These are phyloP conservation scores for Melieria omissa DNA, from an alignment of 2,888 invertebrate species.

Conservation along the genomic window DNA sequence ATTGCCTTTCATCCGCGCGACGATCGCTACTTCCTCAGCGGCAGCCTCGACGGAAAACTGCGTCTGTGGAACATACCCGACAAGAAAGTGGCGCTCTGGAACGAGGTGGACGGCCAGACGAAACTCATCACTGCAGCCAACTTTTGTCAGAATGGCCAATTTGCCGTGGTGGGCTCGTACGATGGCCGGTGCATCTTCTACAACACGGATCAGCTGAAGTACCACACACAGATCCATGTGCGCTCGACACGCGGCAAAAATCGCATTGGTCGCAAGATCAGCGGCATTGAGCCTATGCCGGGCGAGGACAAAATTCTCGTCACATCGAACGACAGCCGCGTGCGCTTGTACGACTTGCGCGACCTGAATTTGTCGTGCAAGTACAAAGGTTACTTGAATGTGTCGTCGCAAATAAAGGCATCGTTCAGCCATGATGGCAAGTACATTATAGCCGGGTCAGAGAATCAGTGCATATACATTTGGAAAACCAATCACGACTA, in stretches of 20 bases:
- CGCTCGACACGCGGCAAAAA: conserved; percentile 95
- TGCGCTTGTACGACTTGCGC: conserved; percentile 93
- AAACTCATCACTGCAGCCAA: conserved; percentile 97
- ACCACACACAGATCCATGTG: conserved; percentile 97
- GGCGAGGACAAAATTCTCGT: conserved; percentile 95
- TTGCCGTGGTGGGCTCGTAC: conserved; percentile 97
- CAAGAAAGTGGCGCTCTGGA: conserved; percentile 98
- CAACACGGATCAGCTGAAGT: conserved; percentile 96
- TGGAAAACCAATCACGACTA: conserved; percentile 99
- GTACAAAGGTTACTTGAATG: conserved; percentile 93
- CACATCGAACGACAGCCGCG: conserved; percentile 97
- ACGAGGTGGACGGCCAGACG: conserved; percentile 93
- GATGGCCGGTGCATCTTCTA: conserved; percentile 99
- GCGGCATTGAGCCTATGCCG: conserved; percentile 97
- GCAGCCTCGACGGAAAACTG: conserved; percentile 96
- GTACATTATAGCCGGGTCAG: conserved; percentile 96
- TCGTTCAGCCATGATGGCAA: conserved; percentile 98
- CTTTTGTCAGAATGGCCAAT: conserved; percentile 97
- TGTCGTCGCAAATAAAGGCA: conserved; percentile 96
- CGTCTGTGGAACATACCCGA: conserved; percentile 99
- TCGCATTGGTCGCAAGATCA: conserved; percentile 93
- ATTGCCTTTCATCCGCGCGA: conserved; percentile 97
- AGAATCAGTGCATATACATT: conserved; percentile 96
- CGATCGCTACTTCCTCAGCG: conserved; percentile 91
- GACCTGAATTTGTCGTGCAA: conserved; percentile 96